These are phyloP conservation scores for Amphiprion ocellaris DNA, from an alignment of 2,113 vertebrate species.

Conservation along the genomic window DNA sequence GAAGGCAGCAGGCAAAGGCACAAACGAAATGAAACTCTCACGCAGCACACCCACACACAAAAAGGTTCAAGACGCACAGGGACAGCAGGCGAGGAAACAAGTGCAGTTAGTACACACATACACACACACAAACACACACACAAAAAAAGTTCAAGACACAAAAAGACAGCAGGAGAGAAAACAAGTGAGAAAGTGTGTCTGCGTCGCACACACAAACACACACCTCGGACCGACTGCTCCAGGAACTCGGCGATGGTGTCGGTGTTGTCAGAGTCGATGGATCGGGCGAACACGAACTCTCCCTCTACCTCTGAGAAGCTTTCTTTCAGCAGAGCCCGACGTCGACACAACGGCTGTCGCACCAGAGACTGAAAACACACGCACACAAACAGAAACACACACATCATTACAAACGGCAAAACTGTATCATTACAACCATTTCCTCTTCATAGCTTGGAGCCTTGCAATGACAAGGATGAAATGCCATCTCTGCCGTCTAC, in stretches of 20 bases:
- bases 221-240: constrained; percentile 92
- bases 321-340: constrained; percentile 87
- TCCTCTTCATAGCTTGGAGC: constrained; percentile 63
- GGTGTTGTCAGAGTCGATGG: constrained; percentile 86
- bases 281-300: constrained; percentile 90
- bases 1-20: constrained; percentile 24
- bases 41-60: constrained; percentile 44
- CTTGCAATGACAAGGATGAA: constrained; percentile 67
- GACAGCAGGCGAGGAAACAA: constrained; percentile 45
- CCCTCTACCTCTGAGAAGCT: constrained; percentile 90
- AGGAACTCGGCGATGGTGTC: constrained; percentile 92
- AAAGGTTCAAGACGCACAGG: constrained; percentile 30
- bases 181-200: constrained; percentile 27
- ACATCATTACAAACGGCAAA: constrained; percentile 51
- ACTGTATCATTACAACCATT: constrained; percentile 70
- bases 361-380: constrained; percentile 86
- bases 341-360: constrained; percentile 85
- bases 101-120: background rate
- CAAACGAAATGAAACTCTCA: constrained; percentile 36
- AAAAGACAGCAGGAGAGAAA: constrained; percentile 32
- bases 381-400: constrained; percentile 35
- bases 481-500: constrained; percentile 41
- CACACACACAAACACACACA: constrained; percentile 2
- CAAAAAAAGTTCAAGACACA: constrained; percentile 23
- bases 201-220: constrained; percentile 24